These are phyloP conservation scores for Apolygus lucorum DNA, from an alignment of 1,140 invertebrate genomes.

Conservation along the genomic window DNA sequence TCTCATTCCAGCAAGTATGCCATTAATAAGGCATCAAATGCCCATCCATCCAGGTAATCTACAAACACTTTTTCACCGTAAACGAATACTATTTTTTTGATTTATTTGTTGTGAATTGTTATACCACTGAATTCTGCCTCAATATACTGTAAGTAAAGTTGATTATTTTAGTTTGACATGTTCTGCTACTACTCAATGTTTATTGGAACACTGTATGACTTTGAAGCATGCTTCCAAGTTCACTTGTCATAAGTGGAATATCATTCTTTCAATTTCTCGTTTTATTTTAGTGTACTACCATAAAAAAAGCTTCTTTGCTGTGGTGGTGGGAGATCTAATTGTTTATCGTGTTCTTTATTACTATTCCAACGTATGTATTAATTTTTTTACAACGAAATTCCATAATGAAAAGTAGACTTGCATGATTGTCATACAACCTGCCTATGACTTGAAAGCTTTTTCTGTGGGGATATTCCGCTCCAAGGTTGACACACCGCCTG, in stretches of 20 bases:
- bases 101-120: neutral
- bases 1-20: constrained; percentile 35
- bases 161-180: constrained; percentile 18
- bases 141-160: constrained; percentile 8
- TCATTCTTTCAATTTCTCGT: neutral
- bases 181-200: neutral
- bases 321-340: neutral
- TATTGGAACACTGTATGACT: neutral
- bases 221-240: neutral
- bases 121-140: neutral
- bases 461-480: neutral
- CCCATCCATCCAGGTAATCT: constrained; percentile 61
- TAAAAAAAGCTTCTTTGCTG: neutral
- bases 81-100: constrained; percentile 34
- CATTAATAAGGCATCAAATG: constrained; percentile 49
- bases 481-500: too few species aligned
- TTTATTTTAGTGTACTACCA: too few species aligned
- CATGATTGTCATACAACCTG: neutral
- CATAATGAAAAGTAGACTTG: neutral
- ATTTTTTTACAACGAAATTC: neutral
- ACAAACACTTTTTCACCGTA: constrained; percentile 37
- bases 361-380: too few species aligned
- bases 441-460: neutral
- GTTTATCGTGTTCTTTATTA: neutral
- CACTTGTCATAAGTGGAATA: neutral